Percentiles rank a stretch among this genome's conserved stretches.
Conservation (phyloP, 2,888 invertebrate genomes). For the Meghimatium bilineatum region DNA sequence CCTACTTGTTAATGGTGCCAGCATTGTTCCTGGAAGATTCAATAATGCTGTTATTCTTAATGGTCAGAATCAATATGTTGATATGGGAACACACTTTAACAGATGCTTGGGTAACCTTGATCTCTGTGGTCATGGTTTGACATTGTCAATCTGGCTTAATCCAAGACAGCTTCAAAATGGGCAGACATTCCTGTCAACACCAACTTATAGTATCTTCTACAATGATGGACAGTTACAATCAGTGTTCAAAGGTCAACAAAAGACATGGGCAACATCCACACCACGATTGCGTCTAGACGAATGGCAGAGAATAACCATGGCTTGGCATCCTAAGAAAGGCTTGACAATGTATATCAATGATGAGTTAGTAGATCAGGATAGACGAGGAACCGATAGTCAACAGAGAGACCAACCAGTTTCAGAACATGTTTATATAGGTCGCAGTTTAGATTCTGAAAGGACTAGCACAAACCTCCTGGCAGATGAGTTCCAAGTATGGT, state of each 20-base stretch:
- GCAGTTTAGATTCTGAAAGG: constrained; percentile 54
- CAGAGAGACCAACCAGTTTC: constrained; percentile 58
- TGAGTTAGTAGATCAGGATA: constrained; percentile 53
- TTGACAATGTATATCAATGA: constrained; percentile 69
- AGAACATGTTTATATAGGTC: constrained; percentile 64
- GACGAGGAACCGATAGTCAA: constrained; percentile 39
- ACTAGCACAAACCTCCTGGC: constrained; percentile 62
- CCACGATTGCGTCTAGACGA: constrained; percentile 56
- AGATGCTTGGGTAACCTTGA: constrained; percentile 72
- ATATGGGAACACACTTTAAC: constrained; percentile 67
- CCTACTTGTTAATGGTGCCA: constrained; percentile 56
- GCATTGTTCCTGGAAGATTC: constrained; percentile 61
- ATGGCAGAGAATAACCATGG: constrained; percentile 73
- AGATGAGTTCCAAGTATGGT: constrained; percentile 75
- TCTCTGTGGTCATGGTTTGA: constrained; percentile 67
- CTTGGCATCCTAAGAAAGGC: constrained; percentile 74
- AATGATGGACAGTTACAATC: constrained; percentile 65
- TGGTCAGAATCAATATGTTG: constrained; percentile 72
- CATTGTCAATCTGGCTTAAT: constrained; percentile 66
- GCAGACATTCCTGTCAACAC: constrained; percentile 68
- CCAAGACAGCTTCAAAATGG: constrained; percentile 61
- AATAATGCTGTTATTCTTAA: constrained; percentile 63
- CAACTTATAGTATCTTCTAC: constrained; percentile 72
- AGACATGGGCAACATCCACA: constrained; percentile 67
- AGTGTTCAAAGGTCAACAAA: constrained; percentile 59